Conservation (phyloP, 1,140 invertebrate genomes). For the Contarinia nasturtii region DNA sequence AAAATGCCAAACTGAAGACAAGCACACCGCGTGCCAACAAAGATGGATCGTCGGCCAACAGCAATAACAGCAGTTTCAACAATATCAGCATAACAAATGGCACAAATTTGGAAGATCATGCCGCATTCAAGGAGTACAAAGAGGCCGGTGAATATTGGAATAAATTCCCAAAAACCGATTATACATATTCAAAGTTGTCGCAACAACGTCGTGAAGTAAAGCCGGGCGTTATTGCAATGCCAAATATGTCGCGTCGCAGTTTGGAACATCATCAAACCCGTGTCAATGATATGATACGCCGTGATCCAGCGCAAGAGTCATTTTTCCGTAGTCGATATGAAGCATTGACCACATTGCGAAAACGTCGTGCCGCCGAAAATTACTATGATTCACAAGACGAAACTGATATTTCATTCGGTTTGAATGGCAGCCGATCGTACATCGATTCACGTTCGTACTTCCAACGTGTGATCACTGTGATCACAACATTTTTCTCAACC, state of each 20-base stretch:
- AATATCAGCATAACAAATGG: slow-evolving; percentile 14
- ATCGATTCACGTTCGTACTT: slow-evolving; percentile 12
- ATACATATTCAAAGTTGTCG: slow-evolving; percentile 56
- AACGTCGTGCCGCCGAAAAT: slow-evolving; percentile 4
- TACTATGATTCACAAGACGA: slow-evolving; percentile 21
- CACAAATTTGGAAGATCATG: slow-evolving; percentile 20
- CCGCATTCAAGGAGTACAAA: slow-evolving; percentile 36
- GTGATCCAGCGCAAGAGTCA: slow-evolving; percentile 16
- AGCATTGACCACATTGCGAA: neutral
- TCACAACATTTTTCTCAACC: slow-evolving; percentile 7
- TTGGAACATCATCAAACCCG: slow-evolving; percentile 21
- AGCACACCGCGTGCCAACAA: slow-evolving; percentile 4
- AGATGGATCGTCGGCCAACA: slow-evolving; percentile 4
- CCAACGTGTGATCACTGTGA: slow-evolving; percentile 10
- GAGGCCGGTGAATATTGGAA: slow-evolving; percentile 46
- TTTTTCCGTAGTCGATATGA: slow-evolving; percentile 17
- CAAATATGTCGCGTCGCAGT: slow-evolving; percentile 59
- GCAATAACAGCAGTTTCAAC: neutral
- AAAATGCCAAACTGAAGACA: neutral
- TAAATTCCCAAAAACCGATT: slow-evolving; percentile 64
- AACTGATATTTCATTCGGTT: slow-evolving; percentile 4
- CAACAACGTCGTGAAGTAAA: slow-evolving; percentile 54
- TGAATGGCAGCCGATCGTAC: slow-evolving; percentile 2
- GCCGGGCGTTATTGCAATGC: slow-evolving; percentile 55
- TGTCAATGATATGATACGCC: slow-evolving; percentile 16